Evolutionary conservation across 2,888 invertebrate species (phyloP), one percentile per base, ranked within the genome.

Genomic region (Andrena dorsata): DNA sequence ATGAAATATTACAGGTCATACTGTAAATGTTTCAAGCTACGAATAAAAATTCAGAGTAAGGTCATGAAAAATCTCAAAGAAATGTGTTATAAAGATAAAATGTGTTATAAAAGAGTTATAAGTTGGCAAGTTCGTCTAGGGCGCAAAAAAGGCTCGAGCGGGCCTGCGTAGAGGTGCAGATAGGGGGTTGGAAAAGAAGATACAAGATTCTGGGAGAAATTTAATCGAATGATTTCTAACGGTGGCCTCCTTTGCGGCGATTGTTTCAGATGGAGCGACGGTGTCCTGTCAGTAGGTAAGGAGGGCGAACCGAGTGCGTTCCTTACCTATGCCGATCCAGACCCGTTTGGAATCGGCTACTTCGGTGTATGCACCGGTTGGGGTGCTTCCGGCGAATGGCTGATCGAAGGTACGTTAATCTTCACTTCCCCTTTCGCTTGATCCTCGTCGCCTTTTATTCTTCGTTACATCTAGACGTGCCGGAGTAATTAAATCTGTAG

Each of bases 291-390:
- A 8, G 96, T 96, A 10, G 97, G 97, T n/a, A 96, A 95, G 70
- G 97, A 97, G 88, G 96, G 96, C 47, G 96, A 97, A 90, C 95
- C 95, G 16, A 95, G 95, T 10, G 96, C 98, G 0, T 97, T 98
- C 94, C 93, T 98, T 86, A 95, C 95, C 13, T 97, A 96, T 95
- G 94, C 95, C 41, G 97, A 98, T 91, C 96, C 96, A 0, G 95
- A 96, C 84, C 95, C 96, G 4, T 96, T 97, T 93, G 95, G 95
- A 13, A 95, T 98, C 76, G 95, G 95, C 82, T 96, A 96, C 93
- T 96, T 97, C 61, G 98, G 98, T 61, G 95, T 98, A 41, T 97
- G 97, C 94, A 98, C 98, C 63, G 98, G 97, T 66, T 98, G 97
- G 97, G 98, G 98, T 23, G 97, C 98, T 13, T 95, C 94, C 72